Evolutionary conservation across 2,113 vertebrate genomes (phyloP).

Genomic region (Neolamprologus brichardi): DNA sequence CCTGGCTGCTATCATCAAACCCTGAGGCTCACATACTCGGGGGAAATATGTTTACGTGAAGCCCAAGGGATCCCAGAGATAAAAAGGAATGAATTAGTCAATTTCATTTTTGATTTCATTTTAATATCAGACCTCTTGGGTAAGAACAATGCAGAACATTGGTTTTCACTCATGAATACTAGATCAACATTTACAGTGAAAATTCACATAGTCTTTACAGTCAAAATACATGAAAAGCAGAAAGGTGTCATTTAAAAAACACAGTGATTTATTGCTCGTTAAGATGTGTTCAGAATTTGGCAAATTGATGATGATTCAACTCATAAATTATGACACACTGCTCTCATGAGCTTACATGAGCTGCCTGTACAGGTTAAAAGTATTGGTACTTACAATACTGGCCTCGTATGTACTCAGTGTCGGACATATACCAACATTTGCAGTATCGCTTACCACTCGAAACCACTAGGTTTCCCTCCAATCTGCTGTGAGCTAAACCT

Average conservation of each 20-base stretch:
- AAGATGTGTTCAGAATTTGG: not conserved
- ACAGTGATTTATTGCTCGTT: not conserved
- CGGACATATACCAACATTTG: not conserved
- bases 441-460: not conserved
- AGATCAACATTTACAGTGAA: not conserved
- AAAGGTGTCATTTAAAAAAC: not conserved
- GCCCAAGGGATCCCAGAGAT: not conserved
- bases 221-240: not conserved
- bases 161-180: not conserved
- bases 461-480: not conserved
- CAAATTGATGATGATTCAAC: not conserved
- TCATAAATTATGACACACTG: not conserved
- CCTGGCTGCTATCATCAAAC: not conserved
- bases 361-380: not conserved
- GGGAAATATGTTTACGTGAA: not conserved
- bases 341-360: not conserved
- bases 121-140: not conserved
- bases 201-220: not conserved
- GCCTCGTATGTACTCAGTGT: not conserved
- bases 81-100: not conserved
- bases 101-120: not conserved
- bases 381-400: not conserved
- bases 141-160: not conserved
- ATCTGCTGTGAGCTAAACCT: slow-evolving; percentile 36
- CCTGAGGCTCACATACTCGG: not conserved